phyloP scores from a whole-genome alignment of 2,888 invertebrate species.

The Drosophila limbata region DNA sequence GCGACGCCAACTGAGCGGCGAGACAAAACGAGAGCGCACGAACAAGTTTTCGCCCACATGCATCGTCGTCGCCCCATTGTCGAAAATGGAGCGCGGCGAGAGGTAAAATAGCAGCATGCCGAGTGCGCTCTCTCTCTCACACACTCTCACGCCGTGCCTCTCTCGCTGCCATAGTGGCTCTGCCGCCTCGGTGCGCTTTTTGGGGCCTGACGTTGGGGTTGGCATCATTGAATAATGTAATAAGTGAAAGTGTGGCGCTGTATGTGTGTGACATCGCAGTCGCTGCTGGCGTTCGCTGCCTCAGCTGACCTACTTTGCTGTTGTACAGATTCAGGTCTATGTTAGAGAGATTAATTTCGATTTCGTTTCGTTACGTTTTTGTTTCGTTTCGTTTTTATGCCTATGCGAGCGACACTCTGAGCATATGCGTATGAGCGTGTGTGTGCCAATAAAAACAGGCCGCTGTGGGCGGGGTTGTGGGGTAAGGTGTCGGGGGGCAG shows the following conservation, averaged over 20 bases:
- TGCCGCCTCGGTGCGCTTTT: conserved; percentile 48
- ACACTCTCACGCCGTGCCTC: conserved; percentile 8
- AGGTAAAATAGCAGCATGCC: conserved; percentile 15
- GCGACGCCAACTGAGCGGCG: conserved; percentile 23
- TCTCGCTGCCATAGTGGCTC: conserved; percentile 25
- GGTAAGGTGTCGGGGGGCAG: not conserved
- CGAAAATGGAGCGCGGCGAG: conserved; percentile 57
- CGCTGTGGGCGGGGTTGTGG: conserved; percentile 14
- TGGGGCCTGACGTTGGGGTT: conserved; percentile 85
- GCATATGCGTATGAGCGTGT: conserved; percentile 22
- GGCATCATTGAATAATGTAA: conserved; percentile 88
- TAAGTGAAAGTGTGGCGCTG: conserved; percentile 92
- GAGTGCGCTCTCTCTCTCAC: conserved; percentile 17
- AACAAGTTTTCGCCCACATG: conserved; percentile 79
- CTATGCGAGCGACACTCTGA: conserved; percentile 36
- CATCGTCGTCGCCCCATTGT: conserved; percentile 34
- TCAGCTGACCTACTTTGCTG: conserved; percentile 91
- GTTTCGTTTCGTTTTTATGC: conserved; percentile 63
- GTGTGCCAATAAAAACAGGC: conserved; percentile 36
- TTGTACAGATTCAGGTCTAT: conserved; percentile 94
- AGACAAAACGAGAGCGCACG: conserved; percentile 58
- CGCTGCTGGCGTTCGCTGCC: conserved; percentile 83
- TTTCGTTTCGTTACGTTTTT: conserved; percentile 78
- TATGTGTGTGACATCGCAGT: conserved; percentile 35
- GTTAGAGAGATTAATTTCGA: conserved; percentile 87